These are phyloP conservation scores for Notolepis coatsorum DNA, from an alignment of 2,797 vertebrate genomes.

Conservation along the genomic window DNA sequence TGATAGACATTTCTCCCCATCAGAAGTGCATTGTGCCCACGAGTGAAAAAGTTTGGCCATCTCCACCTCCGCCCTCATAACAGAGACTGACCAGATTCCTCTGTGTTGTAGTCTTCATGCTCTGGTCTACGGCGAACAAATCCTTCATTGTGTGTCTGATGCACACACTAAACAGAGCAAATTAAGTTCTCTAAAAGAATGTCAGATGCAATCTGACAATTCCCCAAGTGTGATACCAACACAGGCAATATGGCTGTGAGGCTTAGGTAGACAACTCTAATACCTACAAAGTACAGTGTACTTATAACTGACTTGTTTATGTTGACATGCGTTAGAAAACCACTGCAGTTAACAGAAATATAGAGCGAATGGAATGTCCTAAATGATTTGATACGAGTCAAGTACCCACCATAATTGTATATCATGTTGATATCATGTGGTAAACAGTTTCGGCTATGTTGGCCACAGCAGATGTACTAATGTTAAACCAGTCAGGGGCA, in stretches of 20 bases:
- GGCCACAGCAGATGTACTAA: too few relatives aligned
- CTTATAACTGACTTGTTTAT: too few relatives aligned
- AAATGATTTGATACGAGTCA: too few relatives aligned
- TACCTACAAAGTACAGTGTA: neutral
- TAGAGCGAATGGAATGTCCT: too few relatives aligned
- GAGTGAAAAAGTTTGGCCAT: slow-evolving; percentile 56
- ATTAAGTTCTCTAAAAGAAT: slow-evolving; percentile 52
- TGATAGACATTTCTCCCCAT: slow-evolving; percentile 46
- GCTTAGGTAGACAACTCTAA: neutral
- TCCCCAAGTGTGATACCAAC: slow-evolving; percentile 33
- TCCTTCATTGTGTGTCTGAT: slow-evolving; percentile 60
- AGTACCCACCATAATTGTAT: too few relatives aligned
- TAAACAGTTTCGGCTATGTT: neutral
- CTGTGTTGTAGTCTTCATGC: slow-evolving; percentile 39
- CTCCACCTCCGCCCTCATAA: slow-evolving; percentile 56
- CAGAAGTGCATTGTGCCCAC: slow-evolving; percentile 39
- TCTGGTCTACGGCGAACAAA: slow-evolving; percentile 59
- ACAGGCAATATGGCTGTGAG: slow-evolving; percentile 8
- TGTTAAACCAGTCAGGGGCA: neutral
- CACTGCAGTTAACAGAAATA: neutral
- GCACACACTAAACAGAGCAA: slow-evolving; percentile 36
- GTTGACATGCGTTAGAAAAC: too few relatives aligned
- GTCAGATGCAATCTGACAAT: slow-evolving; percentile 49
- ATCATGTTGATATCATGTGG: too few relatives aligned
- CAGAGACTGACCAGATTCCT: slow-evolving; percentile 65